Evolutionary conservation across 2,888 invertebrate genomes (phyloP).

Genomic region (Boloria euphrosyne): DNA sequence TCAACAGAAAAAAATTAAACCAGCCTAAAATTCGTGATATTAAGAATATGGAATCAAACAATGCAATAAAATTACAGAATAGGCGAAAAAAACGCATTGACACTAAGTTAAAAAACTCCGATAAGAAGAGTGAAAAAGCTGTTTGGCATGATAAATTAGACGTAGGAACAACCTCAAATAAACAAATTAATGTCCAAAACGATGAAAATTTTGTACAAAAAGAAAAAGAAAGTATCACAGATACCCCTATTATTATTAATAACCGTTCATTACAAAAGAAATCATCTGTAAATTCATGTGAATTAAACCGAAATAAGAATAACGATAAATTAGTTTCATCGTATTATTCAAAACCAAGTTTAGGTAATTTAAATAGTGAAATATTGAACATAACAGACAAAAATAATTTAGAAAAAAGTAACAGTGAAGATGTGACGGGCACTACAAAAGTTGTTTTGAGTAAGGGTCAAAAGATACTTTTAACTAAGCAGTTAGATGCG

Average conservation of each 20-base stretch:
- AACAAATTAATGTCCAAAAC: neutral
- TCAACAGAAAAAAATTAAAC: conserved; percentile 28
- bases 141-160: neutral
- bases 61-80: neutral
- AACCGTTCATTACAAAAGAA: neutral
- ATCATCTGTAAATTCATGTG: neutral
- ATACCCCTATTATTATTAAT: neutral
- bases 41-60: neutral
- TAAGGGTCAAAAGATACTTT: conserved; percentile 43
- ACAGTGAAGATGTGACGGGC: conserved; percentile 43
- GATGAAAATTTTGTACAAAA: neutral
- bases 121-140: neutral
- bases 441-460: conserved; percentile 53
- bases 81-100: conserved; percentile 2
- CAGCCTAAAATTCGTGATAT: neutral
- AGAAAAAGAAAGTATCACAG: neutral
- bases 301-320: neutral
- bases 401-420: neutral
- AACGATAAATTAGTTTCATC: conserved; percentile 1
- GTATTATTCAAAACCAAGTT: neutral
- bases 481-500: conserved; percentile 32
- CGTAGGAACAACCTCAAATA: neutral
- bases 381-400: neutral
- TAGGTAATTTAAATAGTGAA: neutral
- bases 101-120: neutral